phyloP scores from a whole-genome alignment of 2,888 invertebrate species.

The Tenthredo livida region DNA sequence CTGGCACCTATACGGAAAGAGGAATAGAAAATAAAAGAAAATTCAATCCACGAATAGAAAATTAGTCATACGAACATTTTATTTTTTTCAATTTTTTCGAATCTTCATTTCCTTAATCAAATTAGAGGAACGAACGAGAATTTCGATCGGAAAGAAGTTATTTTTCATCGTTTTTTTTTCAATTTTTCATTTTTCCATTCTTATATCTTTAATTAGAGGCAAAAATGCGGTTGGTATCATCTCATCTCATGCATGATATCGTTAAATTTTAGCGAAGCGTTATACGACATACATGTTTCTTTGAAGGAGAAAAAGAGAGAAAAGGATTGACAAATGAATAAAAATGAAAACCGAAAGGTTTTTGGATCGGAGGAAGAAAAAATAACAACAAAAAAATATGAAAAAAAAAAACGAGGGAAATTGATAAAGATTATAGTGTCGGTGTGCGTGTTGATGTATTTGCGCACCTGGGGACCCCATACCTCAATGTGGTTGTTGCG shows the following conservation, averaged over 20 bases:
- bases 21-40: conserved; percentile 54
- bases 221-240: too few relatives aligned
- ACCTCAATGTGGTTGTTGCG: conserved; percentile 98
- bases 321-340: not conserved
- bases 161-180: too few relatives aligned
- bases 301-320: too few relatives aligned
- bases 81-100: too few relatives aligned
- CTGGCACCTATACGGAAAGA: conserved; percentile 90
- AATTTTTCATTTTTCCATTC: too few relatives aligned
- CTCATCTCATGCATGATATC: too few relatives aligned
- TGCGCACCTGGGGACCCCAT: conserved; percentile 85
- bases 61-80: not conserved
- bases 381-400: not conserved
- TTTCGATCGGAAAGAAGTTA: too few relatives aligned
- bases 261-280: too few relatives aligned
- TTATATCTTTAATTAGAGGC: too few relatives aligned
- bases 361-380: not conserved
- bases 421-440: conserved; percentile 56
- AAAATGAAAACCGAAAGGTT: conserved; percentile 32
- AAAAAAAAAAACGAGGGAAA: conserved; percentile 22
- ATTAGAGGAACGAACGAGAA: too few relatives aligned
- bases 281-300: too few relatives aligned
- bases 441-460: conserved; percentile 74
- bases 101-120: too few relatives aligned
- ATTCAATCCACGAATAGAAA: not conserved